Evolutionary conservation across 2,113 vertebrate species (phyloP).

Genomic region (Sapayoa aenigma): DNA sequence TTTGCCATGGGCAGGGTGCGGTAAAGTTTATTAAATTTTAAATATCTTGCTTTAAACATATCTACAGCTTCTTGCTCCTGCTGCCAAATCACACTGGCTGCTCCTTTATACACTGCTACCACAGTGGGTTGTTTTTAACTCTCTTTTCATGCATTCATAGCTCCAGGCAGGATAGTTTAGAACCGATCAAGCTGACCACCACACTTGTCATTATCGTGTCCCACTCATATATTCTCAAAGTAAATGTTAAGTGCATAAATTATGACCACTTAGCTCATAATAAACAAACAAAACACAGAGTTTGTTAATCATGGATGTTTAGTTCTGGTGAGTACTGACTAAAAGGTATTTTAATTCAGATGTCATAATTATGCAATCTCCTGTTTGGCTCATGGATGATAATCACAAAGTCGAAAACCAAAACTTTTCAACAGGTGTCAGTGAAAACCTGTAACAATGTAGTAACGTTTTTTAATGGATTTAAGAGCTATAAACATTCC

Average conservation of each 20-base stretch:
- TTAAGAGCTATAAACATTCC: neutral
- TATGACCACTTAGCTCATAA: neutral
- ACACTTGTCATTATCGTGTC: neutral
- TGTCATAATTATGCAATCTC: neutral
- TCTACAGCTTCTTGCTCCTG: neutral
- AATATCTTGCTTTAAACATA: neutral
- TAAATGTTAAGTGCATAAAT: neutral
- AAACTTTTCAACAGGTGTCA: neutral
- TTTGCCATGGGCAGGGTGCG: neutral
- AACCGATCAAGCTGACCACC: neutral
- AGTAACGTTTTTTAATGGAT: neutral
- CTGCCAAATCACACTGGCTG: neutral
- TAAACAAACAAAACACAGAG: neutral
- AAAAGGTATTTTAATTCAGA: neutral
- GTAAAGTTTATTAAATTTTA: neutral
- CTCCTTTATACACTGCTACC: neutral
- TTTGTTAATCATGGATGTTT: neutral
- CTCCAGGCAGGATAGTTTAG: neutral
- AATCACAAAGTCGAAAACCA: neutral
- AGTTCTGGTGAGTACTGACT: neutral
- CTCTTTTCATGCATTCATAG: neutral
- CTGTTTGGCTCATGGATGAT: neutral
- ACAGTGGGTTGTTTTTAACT: neutral
- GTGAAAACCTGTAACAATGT: neutral
- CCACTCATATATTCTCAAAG: neutral